These are phyloP conservation scores for Eupsilia transversa DNA, from an alignment of 2,888 invertebrate genomes.

Conservation along the genomic window DNA sequence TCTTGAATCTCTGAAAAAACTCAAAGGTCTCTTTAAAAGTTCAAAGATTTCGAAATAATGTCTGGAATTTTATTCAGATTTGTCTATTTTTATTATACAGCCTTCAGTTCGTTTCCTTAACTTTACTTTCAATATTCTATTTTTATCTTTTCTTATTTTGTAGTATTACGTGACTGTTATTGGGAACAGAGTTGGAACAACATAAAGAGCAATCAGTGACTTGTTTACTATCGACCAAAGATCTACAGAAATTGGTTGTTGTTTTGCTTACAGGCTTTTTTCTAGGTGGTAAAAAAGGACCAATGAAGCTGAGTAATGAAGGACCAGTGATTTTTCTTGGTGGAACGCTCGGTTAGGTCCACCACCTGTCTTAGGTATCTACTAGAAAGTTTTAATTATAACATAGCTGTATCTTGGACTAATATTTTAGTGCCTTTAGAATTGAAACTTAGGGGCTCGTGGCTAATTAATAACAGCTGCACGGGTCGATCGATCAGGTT, in stretches of 20 bases:
- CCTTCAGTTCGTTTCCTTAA: neutral
- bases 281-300: neutral
- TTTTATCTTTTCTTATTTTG: neutral
- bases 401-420: neutral
- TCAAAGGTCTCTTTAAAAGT: too few species aligned
- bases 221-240: constrained; percentile 19
- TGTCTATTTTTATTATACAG: neutral
- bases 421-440: neutral
- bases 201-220: constrained; percentile 3
- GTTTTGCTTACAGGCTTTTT: constrained; percentile 19
- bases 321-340: too few species aligned
- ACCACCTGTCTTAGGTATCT: neutral
- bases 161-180: constrained; percentile 1
- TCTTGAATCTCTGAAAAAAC: too few species aligned
- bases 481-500: too few species aligned
- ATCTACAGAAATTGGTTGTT: constrained; percentile 34
- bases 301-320: neutral
- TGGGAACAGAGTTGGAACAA: neutral
- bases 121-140: neutral
- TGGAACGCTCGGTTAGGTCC: neutral
- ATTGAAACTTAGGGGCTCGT: neutral
- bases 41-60: neutral
- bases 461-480: too few species aligned
- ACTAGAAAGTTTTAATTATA: neutral
- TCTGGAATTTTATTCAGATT: neutral